Base-by-base conservation (phyloP, 92 coral and sea anemone species). In the Porites lobata region DNA sequence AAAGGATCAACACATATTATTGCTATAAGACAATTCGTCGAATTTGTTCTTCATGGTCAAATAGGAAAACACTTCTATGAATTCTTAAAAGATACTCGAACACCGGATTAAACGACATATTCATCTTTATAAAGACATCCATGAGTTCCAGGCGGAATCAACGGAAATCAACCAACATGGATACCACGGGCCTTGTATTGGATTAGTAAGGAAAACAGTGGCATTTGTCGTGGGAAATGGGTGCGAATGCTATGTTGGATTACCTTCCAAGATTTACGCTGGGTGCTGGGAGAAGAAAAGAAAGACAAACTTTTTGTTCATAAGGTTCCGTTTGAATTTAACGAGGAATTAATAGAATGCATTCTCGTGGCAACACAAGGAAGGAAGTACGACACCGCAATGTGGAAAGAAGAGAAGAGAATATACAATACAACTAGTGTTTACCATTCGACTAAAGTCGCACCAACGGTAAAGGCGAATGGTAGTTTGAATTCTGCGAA, bases 1-100 rank as follows among this genome's bases (percentile, higher is more conserved):
- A 92, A 92, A 51, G 95, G 87, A 53, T 78, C 83, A 0, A 67
- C 67, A 8, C 90, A 89, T 68, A 84, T 88, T 17, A 74, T 77
- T 29, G 75, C 72, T 20, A 75, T 84, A 8, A 57, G 95, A 54
- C 51, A 54, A 26, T 92, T 89, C 29, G 79, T 81, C 21, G 74
- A 57, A 47, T 88, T 65, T 79, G 79, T 77, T 15, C 62, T 74
- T 52, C 75, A 73, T 18, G 54, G 69, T 69, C 7, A 66, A 24
- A 51, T 83, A 10, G 88, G 89, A 8, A 78, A 58, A 14, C 82
- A 84, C 43, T 89, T 89, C 72, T 56, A 71, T 64, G 81, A 89
- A 38, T 89, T 85, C 89, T 22, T 86, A 22, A 89, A 65, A 50
- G 61, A 84, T 18, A 80, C 84, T 6, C 29, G 9, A 18, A 13